A percentile compares a stretch with the other conserved stretches of the same genome.
These are phyloP conservation scores for Drosophila setosimentum DNA, from an alignment of 2,888 invertebrate genomes.

Conservation along the genomic window DNA sequence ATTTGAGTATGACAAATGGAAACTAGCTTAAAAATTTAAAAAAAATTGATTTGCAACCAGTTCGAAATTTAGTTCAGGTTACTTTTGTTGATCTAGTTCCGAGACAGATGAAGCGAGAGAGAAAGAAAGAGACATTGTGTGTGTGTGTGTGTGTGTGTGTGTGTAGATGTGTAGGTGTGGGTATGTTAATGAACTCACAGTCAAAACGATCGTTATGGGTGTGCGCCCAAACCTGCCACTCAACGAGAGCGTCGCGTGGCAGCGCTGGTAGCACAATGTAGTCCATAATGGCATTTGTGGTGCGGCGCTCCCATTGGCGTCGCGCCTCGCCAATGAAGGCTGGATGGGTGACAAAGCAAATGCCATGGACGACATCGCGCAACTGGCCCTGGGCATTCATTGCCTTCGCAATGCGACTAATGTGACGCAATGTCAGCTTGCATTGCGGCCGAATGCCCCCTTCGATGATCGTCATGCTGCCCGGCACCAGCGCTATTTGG, in stretches of 20 bases:
- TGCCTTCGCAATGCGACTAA: slow-evolving; percentile 92
- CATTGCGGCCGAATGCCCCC: slow-evolving; percentile 94
- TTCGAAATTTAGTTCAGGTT: neutral
- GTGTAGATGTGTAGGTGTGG: neutral
- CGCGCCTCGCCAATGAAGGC: slow-evolving; percentile 90
- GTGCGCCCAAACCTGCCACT: slow-evolving; percentile 98
- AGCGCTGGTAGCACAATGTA: slow-evolving; percentile 93
- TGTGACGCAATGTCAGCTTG: slow-evolving; percentile 93
- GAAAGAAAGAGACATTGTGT: neutral
- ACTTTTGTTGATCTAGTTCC: too few relatives aligned
- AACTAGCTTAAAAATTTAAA: neutral
- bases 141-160: neutral
- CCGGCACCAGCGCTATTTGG: slow-evolving; percentile 95
- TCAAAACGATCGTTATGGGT: slow-evolving; percentile 94
- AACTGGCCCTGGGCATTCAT: slow-evolving; percentile 91
- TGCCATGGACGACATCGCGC: slow-evolving; percentile 93
- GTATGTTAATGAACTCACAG: slow-evolving; percentile 87
- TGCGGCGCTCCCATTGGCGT: slow-evolving; percentile 92
- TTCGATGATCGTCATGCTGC: slow-evolving; percentile 90
- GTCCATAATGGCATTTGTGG: slow-evolving; percentile 94
- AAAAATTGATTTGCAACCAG: neutral
- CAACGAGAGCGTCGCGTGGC: slow-evolving; percentile 92
- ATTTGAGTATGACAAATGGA: neutral
- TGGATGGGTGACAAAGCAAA: slow-evolving; percentile 93
- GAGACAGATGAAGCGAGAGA: neutral